Percentiles rank a stretch among this genome's conserved stretches.
phyloP scores from a whole-genome alignment of 2,797 vertebrate species.

The Ctenosaura bakeri region DNA sequence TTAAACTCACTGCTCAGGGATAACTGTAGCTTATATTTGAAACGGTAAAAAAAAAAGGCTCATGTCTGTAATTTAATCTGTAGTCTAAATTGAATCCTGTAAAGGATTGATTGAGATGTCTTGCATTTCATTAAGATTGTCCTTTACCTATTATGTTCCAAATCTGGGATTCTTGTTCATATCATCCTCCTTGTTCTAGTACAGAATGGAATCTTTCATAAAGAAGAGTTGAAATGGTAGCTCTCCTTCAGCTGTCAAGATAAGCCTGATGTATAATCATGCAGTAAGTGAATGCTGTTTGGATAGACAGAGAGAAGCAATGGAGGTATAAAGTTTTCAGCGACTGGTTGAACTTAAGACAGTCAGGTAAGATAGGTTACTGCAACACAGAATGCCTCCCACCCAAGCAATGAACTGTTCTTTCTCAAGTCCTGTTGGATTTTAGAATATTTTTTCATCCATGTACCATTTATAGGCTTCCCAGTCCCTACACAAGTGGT shows the following conservation, averaged over 20 bases:
- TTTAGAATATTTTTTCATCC: too few species aligned
- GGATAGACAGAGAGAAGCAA: neutral
- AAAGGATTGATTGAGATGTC: conserved; percentile 41
- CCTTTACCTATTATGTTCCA: conserved; percentile 27
- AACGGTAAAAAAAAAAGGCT: neutral
- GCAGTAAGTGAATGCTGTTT: conserved; percentile 16
- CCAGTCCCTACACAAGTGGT: too few species aligned
- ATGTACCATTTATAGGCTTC: too few species aligned
- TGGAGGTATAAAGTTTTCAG: neutral
- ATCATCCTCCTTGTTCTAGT: conserved; percentile 1
- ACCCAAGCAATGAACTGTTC: neutral
- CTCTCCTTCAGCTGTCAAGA: conserved; percentile 38
- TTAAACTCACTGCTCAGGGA: neutral
- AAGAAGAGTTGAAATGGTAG: neutral
- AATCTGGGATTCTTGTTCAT: conserved; percentile 29
- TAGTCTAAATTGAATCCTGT: conserved; percentile 14
- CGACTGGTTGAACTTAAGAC: neutral
- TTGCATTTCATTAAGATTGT: conserved; percentile 39
- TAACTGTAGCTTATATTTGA: neutral
- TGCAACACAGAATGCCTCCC: neutral
- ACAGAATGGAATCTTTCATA: conserved; percentile 26
- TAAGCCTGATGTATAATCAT: conserved; percentile 31
- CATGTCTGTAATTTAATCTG: conserved; percentile 27
- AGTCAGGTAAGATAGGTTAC: too few species aligned
- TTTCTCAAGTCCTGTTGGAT: too few species aligned